These are phyloP conservation scores for Congeria kusceri DNA, from an alignment of 2,888 invertebrate genomes.

Conservation along the genomic window DNA sequence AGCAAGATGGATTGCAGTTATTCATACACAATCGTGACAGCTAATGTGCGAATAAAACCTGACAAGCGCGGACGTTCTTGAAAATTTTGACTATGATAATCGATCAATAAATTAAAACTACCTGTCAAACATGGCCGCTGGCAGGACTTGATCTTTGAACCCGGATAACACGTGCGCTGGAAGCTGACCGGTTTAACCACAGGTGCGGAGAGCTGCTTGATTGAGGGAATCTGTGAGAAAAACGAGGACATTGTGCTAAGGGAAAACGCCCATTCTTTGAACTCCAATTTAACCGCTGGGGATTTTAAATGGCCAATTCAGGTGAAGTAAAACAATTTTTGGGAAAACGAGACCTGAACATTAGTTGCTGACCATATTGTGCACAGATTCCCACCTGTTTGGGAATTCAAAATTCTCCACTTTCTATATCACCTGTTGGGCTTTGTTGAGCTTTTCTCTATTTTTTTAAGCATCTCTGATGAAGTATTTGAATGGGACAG, in stretches of 20 bases:
- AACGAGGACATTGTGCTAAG: not conserved
- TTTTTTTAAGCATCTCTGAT: no score
- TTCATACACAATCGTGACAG: slow-evolving; percentile 28
- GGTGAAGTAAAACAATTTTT: no score
- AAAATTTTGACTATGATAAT: slow-evolving; percentile 29
- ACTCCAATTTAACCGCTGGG: no score
- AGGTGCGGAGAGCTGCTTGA: slow-evolving; percentile 20
- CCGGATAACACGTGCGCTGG: slow-evolving; percentile 39
- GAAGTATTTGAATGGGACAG: no score
- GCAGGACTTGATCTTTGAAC: slow-evolving; percentile 42
- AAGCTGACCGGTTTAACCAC: slow-evolving; percentile 16
- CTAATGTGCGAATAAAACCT: slow-evolving; percentile 25
- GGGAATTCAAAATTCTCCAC: no score
- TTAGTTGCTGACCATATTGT: no score
- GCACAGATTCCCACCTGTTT: no score
- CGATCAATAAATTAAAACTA: slow-evolving; percentile 38
- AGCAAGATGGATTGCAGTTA: slow-evolving; percentile 25
- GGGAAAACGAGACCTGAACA: no score
- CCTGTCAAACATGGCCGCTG: slow-evolving; percentile 42
- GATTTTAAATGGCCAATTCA: no score
- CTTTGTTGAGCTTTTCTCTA: no score
- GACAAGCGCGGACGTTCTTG: slow-evolving; percentile 19
- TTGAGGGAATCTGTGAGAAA: slow-evolving; percentile 5
- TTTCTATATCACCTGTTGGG: no score
- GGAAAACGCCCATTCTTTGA: no score